Evolutionary conservation across 2,113 vertebrate genomes (phyloP), one percentile per base, ranked within the genome.

Genomic region (Abramis brama): DNA sequence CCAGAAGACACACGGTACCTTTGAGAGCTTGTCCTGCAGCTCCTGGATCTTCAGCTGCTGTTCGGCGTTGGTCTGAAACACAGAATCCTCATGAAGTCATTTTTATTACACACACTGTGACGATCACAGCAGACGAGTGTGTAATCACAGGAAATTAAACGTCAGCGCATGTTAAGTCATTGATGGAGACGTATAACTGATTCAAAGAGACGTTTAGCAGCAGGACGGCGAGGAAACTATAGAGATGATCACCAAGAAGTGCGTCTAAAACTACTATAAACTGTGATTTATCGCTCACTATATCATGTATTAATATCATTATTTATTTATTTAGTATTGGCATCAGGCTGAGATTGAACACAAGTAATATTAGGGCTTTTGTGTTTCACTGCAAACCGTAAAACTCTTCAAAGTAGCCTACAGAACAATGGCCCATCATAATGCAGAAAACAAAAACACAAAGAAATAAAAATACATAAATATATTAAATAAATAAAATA

Each of bases 21-120:
- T 99, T 89, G 96, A 93, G 87, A 99, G 95, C 91, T 99, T 99
- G 89, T 99, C 98, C 87, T 99, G 98, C 50, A 99, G 96, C 90
- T 99, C 98, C 88, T 97, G 97, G 89, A 99, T 97, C 95, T 99
- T 99, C 87, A 95, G 93, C 92, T 99, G 98, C 92, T 99, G 98
- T 83, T 99, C 98, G 83, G 95, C 94, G 90, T 99, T 99, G 84
- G 97, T 97, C 98, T 99, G 83, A 90, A 88, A 85, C 19, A 82
- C 85, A 79, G 64, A 78, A 47, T 33, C 78, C 25, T 87, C 60
- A 55, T 62, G 50, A 83, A 27, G 21, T 91, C 6, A 85, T 15
- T 75, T 13, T 59, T 12, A 70, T 79, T 19, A 36, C 8, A 83
- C 62, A 68, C 39, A 52, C 74, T 36, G 71, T 17, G 59, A 27